Conservation (phyloP, 2,888 invertebrate species). For the Panorpa germanica region DNA sequence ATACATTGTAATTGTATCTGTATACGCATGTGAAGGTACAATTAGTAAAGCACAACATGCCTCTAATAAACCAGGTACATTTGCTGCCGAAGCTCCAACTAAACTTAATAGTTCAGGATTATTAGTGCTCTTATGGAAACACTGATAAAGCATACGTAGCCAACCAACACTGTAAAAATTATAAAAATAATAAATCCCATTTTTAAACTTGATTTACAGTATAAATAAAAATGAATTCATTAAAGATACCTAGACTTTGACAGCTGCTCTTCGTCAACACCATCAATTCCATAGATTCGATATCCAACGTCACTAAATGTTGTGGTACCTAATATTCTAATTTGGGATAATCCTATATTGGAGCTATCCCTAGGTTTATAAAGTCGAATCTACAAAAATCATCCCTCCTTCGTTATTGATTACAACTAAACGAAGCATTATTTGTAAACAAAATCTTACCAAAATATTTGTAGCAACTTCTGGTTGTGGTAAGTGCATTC, state of each 20-base stretch:
- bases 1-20: constrained; percentile 33
- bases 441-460: constrained; percentile 26
- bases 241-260: constrained; percentile 26
- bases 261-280: constrained; percentile 30
- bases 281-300: constrained; percentile 18
- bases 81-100: constrained; percentile 40
- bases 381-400: no score
- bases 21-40: constrained; percentile 40
- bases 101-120: constrained; percentile 22
- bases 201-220: constrained; percentile 4
- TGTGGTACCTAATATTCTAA: constrained; percentile 66
- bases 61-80: constrained; percentile 43
- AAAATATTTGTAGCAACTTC: constrained; percentile 74
- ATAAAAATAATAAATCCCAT: constrained; percentile 5
- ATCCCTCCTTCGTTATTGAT: no score
- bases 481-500: constrained; percentile 62
- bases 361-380: constrained; percentile 80
- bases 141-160: constrained; percentile 65
- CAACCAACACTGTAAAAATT: constrained; percentile 49
- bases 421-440: neutral
- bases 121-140: constrained; percentile 34
- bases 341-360: constrained; percentile 75
- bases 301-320: constrained; percentile 46
- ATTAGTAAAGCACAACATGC: constrained; percentile 53
- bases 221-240: constrained; percentile 6